These are phyloP conservation scores for Spatulosminthurus flaviceps DNA, from an alignment of 2,888 invertebrate genomes.

Conservation along the genomic window DNA sequence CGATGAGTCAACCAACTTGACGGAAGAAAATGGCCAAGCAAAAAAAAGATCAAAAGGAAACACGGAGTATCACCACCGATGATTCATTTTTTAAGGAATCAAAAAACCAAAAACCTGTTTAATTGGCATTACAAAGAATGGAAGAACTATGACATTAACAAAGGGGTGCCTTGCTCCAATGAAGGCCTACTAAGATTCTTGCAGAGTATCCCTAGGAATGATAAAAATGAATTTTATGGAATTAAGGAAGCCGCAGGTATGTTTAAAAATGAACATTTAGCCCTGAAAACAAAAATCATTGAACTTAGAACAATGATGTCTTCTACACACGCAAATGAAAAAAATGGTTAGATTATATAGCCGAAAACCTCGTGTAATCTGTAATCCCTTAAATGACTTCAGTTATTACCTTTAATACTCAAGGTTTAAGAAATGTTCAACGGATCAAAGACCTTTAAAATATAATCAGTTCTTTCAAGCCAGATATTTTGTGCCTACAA, in stretches of 20 bases:
- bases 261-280: neutral
- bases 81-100: too few relatives aligned
- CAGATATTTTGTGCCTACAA: neutral
- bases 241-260: neutral
- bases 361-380: neutral
- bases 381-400: neutral
- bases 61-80: neutral
- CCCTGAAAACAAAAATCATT: neutral
- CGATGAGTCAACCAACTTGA: neutral
- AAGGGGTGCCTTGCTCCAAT: neutral
- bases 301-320: too few relatives aligned
- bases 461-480: neutral
- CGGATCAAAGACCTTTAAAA: neutral
- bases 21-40: neutral
- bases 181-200: neutral
- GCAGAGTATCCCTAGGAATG: neutral
- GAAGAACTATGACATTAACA: neutral
- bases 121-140: conserved; percentile 16
- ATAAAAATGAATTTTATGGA: neutral
- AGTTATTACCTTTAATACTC: neutral
- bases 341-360: neutral
- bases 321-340: too few relatives aligned
- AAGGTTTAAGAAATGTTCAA: neutral
- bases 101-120: neutral
- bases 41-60: neutral